These are phyloP conservation scores for Serranus cabrilla DNA, from an alignment of 2,797 vertebrate genomes.

Conservation along the genomic window DNA sequence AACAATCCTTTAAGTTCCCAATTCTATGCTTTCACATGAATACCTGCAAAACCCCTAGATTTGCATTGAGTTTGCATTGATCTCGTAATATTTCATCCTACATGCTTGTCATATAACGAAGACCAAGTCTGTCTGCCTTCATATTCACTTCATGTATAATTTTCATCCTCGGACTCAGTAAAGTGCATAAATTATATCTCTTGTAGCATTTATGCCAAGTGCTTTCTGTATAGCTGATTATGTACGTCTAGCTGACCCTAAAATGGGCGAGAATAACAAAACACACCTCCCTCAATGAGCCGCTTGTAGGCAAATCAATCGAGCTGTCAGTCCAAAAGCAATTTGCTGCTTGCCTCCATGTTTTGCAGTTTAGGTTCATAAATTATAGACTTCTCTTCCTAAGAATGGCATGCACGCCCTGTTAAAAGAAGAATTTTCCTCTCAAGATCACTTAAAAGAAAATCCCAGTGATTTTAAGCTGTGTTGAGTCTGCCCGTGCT, in stretches of 20 bases:
- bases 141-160: not conserved
- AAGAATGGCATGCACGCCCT: not conserved
- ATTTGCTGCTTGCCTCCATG: not conserved
- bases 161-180: not conserved
- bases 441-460: constrained; percentile 7
- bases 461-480: constrained; percentile 8
- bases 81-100: not conserved
- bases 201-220: not conserved
- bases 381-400: not conserved
- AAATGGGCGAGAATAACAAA: not conserved
- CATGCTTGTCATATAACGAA: constrained; percentile 2
- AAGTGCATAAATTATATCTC: not conserved
- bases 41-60: not conserved
- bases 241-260: constrained; percentile 3
- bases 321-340: constrained; percentile 2
- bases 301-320: constrained; percentile 13
- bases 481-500: not conserved
- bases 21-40: not conserved
- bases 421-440: constrained; percentile 4
- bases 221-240: not conserved
- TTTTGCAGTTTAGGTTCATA: constrained; percentile 12
- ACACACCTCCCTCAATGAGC: not conserved
- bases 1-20: not conserved
- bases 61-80: not conserved
- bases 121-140: not conserved